These are phyloP conservation scores for Hypanus sabinus DNA, from an alignment of 2,113 vertebrate species.

Conservation along the genomic window DNA sequence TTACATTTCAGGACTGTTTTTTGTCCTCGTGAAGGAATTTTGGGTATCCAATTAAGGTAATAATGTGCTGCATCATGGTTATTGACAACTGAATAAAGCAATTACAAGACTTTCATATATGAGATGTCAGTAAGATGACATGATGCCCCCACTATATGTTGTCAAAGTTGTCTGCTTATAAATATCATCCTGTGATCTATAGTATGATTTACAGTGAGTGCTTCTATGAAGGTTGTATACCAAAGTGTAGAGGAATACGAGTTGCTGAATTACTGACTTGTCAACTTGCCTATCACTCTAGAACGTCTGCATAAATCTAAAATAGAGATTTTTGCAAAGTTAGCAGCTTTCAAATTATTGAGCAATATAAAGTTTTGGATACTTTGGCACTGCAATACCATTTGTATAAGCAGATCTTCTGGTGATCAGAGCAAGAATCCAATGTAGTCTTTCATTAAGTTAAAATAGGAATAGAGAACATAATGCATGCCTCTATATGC, in stretches of 20 bases:
- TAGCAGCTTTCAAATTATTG: conserved; percentile 4
- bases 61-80: conserved; percentile 28
- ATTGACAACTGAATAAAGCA: conserved; percentile 34
- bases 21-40: conserved; percentile 1
- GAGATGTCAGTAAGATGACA: conserved; percentile 16
- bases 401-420: background rate
- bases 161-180: conserved; percentile 27
- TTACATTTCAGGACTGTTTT: background rate
- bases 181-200: background rate
- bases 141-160: conserved; percentile 4
- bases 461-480: background rate
- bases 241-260: background rate
- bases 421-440: background rate
- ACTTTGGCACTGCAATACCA: background rate
- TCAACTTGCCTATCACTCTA: background rate
- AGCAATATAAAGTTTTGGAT: background rate
- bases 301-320: background rate
- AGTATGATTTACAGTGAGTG: background rate
- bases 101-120: conserved; percentile 21
- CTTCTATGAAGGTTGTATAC: background rate
- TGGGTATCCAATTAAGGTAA: conserved; percentile 27
- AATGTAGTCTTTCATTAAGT: background rate
- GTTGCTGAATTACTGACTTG: conserved; percentile 25
- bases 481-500: background rate
- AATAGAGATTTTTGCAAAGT: background rate